Evolutionary conservation across 2,888 invertebrate genomes (phyloP).

Genomic region (Pimpla rufipes): DNA sequence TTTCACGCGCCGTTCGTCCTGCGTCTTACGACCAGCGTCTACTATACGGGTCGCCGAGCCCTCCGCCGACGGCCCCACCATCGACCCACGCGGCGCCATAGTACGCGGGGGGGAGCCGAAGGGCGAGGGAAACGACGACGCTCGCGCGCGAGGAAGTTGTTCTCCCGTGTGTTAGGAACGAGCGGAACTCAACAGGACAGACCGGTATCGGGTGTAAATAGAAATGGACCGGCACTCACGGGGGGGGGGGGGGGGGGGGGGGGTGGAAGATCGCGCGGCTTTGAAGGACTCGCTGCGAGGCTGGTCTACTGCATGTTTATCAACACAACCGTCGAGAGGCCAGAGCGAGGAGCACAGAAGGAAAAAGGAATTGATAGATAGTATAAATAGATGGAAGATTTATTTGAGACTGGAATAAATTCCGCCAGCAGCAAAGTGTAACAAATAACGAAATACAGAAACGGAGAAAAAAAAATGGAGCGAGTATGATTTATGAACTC

Average conservation of each 20-base stretch:
- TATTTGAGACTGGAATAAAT: background rate
- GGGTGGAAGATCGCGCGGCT: background rate
- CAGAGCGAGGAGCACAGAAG: background rate
- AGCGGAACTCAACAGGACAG: constrained; percentile 18
- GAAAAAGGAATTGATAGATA: background rate
- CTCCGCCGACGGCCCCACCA: background rate
- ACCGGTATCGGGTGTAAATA: constrained; percentile 56
- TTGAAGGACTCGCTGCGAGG: constrained; percentile 6
- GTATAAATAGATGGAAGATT: background rate
- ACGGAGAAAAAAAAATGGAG: too few relatives aligned
- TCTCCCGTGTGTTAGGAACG: background rate
- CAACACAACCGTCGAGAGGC: constrained; percentile 19
- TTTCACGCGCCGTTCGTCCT: constrained; percentile 7
- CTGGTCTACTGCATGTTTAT: constrained; percentile 40
- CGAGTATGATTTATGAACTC: too few relatives aligned
- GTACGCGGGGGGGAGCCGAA: background rate
- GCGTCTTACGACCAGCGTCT: constrained; percentile 1
- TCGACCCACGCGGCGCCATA: constrained; percentile 10
- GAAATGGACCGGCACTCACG: constrained; percentile 14
- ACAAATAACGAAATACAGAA: too few relatives aligned
- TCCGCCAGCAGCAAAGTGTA: background rate
- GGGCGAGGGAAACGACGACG: background rate
- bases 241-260: background rate
- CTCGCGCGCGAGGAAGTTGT: constrained; percentile 22
- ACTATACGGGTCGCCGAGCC: background rate